Percentiles rank a stretch among this genome's conserved stretches.
Evolutionary conservation across 2,888 invertebrate species (phyloP).

Genomic region (Athalia cordata): DNA sequence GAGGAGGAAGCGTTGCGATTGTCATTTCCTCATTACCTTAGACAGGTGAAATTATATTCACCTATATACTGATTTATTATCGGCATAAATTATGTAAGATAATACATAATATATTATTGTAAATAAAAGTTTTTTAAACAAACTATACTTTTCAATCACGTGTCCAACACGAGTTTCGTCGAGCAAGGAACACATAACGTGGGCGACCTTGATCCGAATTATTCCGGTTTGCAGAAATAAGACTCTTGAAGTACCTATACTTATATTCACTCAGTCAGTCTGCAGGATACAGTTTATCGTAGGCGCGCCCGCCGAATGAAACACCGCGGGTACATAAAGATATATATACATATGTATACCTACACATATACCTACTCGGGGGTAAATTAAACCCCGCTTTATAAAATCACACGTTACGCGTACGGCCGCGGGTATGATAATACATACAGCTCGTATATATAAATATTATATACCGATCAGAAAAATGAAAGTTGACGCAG

Average conservation of each 20-base stretch:
- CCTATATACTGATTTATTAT: no score
- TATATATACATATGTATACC: no score
- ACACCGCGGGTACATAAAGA: not conserved
- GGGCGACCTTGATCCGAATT: constrained; percentile 43
- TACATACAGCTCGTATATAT: no score
- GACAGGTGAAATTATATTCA: no score
- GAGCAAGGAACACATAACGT: constrained; percentile 30
- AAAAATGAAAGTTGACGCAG: no score
- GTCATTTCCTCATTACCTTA: no score
- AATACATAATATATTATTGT: not conserved
- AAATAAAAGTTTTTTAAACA: constrained; percentile 6
- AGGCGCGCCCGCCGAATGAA: constrained; percentile 4
- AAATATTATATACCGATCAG: no score
- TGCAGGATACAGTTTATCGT: constrained; percentile 7
- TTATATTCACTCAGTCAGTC: not conserved
- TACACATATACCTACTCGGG: no score
- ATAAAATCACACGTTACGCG: no score
- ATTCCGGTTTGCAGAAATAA: constrained; percentile 42
- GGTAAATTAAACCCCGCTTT: no score
- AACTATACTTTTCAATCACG: constrained; percentile 19
- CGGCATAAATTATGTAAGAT: not conserved
- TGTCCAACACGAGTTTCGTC: constrained; percentile 27
- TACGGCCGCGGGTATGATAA: no score
- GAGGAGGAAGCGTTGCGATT: no score
- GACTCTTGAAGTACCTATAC: constrained; percentile 15